These are phyloP conservation scores for Caenorhabditis sulstoni DNA, from an alignment of 2,888 invertebrate species.

Conservation along the genomic window DNA sequence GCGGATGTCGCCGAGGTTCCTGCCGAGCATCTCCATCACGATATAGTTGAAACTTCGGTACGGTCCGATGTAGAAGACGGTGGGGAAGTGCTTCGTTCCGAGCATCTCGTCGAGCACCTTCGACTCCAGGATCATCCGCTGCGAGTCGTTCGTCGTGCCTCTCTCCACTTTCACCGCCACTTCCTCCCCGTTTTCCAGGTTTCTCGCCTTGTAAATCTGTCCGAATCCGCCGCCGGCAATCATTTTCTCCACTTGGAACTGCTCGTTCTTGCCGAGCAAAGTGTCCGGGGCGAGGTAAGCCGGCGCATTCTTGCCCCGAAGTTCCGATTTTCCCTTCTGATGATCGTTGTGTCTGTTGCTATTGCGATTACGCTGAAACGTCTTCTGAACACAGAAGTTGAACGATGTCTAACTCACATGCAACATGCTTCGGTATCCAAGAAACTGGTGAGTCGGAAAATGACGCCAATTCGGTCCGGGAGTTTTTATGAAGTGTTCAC, in stretches of 20 bases:
- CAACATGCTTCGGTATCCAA: slow-evolving; percentile 36
- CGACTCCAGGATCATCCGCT: slow-evolving; percentile 76
- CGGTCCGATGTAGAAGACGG: slow-evolving; percentile 69
- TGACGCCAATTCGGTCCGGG: neutral
- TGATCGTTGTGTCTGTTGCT: slow-evolving; percentile 29
- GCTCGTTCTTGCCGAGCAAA: slow-evolving; percentile 29
- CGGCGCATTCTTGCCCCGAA: slow-evolving; percentile 50
- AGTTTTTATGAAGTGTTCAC: too few species aligned
- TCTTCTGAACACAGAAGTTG: neutral
- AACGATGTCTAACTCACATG: slow-evolving; percentile 28
- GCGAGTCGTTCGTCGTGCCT: slow-evolving; percentile 64
- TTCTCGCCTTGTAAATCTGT: slow-evolving; percentile 73
- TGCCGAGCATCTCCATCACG: slow-evolving; percentile 78
- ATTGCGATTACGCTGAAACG: slow-evolving; percentile 49
- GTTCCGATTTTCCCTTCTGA: slow-evolving; percentile 29
- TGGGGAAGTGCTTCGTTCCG: slow-evolving; percentile 66
- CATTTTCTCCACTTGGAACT: slow-evolving; percentile 61
- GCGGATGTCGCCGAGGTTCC: slow-evolving; percentile 75
- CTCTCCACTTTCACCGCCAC: slow-evolving; percentile 78
- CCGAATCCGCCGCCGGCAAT: slow-evolving; percentile 79
- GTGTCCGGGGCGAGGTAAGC: slow-evolving; percentile 41
- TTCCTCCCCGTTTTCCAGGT: slow-evolving; percentile 53
- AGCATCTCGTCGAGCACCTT: slow-evolving; percentile 68
- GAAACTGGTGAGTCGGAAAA: slow-evolving; percentile 1
- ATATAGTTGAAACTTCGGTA: slow-evolving; percentile 70